phyloP scores from a whole-genome alignment of 2,113 vertebrate genomes.

The Psittacula cyanocephala region DNA sequence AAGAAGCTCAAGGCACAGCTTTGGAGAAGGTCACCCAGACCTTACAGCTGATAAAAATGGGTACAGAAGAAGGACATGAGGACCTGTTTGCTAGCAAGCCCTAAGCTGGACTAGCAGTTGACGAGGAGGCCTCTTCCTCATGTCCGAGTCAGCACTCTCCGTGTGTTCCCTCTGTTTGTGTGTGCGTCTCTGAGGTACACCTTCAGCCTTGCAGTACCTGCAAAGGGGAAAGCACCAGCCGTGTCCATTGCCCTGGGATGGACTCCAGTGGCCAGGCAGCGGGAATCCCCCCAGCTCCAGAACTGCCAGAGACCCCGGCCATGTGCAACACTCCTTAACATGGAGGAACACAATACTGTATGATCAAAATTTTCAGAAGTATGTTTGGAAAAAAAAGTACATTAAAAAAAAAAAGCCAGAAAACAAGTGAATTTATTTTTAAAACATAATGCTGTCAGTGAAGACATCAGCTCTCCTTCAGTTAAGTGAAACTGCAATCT shows the following conservation, averaged over 20 bases:
- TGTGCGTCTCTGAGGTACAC: background rate
- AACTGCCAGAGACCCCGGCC: rapidly evolving
- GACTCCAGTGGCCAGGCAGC: background rate
- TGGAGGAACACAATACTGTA: background rate
- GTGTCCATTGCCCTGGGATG: rapidly evolving
- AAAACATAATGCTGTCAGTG: background rate
- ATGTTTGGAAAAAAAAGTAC: background rate
- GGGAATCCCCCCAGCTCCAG: background rate
- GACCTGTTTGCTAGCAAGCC: background rate
- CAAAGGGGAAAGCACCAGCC: background rate
- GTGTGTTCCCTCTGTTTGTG: background rate
- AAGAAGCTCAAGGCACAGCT: background rate
- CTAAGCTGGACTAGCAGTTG: background rate
- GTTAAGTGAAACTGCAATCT: background rate
- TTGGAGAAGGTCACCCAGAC: background rate
- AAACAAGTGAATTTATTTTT: background rate
- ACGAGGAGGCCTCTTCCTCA: background rate
- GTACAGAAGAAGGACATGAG: background rate
- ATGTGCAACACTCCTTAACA: background rate
- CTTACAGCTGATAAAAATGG: background rate
- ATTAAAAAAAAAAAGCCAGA: background rate
- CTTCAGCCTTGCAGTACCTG: background rate
- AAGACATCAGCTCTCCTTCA: background rate
- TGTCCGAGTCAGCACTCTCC: background rate
- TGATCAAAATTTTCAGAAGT: background rate